These are phyloP conservation scores for Drosophila pseudoananassae DNA, from an alignment of 1,140 invertebrate species.

Conservation along the genomic window DNA sequence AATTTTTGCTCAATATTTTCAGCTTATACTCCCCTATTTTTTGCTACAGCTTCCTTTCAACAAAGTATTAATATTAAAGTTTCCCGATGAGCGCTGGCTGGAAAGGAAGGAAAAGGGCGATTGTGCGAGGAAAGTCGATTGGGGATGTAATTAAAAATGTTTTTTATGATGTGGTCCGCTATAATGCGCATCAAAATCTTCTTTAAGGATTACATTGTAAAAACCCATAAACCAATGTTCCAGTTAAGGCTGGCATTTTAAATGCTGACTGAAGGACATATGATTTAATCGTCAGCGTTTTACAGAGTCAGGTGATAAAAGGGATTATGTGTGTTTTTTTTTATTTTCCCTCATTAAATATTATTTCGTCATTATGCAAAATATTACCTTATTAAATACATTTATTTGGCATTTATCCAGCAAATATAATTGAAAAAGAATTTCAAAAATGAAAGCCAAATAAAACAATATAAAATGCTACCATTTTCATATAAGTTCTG, in stretches of 20 bases:
- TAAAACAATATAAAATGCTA: not conserved
- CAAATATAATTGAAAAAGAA: not conserved
- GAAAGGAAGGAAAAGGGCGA: conserved; percentile 18
- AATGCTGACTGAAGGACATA: conserved; percentile 7
- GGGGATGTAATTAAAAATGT: conserved; percentile 45
- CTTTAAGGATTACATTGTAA: conserved; percentile 38
- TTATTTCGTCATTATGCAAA: conserved; percentile 5
- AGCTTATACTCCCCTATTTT: conserved; percentile 8
- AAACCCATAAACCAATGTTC: conserved; percentile 21
- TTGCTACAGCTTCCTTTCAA: conserved; percentile 22
- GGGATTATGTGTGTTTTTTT: conserved; percentile 14
- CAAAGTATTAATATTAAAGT: conserved; percentile 56
- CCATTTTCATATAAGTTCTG: conserved; percentile 12
- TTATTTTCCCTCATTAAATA: not conserved
- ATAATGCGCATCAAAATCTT: conserved; percentile 33
- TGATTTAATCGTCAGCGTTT: conserved; percentile 23
- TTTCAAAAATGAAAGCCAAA: not conserved
- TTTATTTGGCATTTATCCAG: conserved; percentile 2
- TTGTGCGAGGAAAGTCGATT: conserved; percentile 23
- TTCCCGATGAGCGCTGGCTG: conserved; percentile 18
- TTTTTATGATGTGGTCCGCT: conserved; percentile 36
- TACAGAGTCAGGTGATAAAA: not conserved
- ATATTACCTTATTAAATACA: conserved; percentile 1
- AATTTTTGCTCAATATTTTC: conserved; percentile 55
- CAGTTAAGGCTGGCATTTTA: conserved; percentile 12